Evolutionary conservation across 2,113 vertebrate genomes (phyloP), one percentile per base, ranked within the genome.

Genomic region (Hiodon alosoides): DNA sequence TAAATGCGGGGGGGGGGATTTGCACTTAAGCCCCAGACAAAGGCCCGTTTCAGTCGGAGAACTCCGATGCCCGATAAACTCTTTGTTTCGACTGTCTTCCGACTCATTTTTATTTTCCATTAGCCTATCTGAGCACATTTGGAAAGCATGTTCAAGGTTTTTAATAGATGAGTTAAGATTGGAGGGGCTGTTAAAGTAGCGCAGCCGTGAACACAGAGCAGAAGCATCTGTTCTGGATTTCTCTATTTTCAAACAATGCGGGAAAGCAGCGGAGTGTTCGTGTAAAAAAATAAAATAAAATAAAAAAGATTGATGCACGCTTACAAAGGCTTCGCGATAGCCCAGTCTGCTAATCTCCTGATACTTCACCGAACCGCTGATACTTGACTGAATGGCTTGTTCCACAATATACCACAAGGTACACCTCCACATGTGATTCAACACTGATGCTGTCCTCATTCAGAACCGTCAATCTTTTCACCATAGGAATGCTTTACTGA

Each of bases 81-180:
- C 31, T 80, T 80, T 73, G 79, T 78, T 59, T 60, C 60, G 8
- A 48, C 14, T 50, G 5, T 59, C 6, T 58, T 71, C 47, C 11
- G 72, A 80, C 77, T 81, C 69, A 70, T 69, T 71, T 81, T 78
- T 72, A 72, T 82, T 67, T 77, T 83, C 82, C 81, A 76, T 84
- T 80, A 67, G 79, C 79, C 72, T 54, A 75, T 80, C 60, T 82
- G 74, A 78, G 78, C 70, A 75, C 77, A n/a, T 62, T 46, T 53
- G 11, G 7, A 31, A 46, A 31, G 17, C 16, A n/a, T 53, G 64
- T 46, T 53, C n/a, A n/a, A 57, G 17, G 17, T n/a, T 50, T 31
- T 16, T 57, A n/a, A 11, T 46, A 47, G 31, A 31, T 31, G 31
- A 31, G 31, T 31, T 31, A 31, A 31, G 31, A 31, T 31, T 31